Base-by-base conservation (phyloP, 2,113 vertebrate species). In the Sylvilagus bachmani region DNA sequence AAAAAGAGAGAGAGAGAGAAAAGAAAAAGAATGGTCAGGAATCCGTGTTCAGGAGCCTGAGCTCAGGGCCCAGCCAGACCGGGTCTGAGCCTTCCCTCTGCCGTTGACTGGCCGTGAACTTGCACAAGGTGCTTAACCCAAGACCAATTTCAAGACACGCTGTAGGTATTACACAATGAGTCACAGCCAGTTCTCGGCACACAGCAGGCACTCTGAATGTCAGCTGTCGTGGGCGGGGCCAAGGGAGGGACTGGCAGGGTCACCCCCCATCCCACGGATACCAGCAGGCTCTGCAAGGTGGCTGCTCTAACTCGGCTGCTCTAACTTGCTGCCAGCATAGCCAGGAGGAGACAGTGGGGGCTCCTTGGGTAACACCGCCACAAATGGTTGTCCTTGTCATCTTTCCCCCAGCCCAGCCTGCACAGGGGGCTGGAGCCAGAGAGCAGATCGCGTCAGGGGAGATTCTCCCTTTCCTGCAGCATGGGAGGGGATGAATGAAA, bases 81-180 rank as follows among this genome's bases (percentile, higher is more conserved):
- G 5, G 13, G 49, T 17, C 22, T 49, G 75, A 71, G 33, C 22
- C 55, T 7, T 25, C 21, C 38, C 51, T 25, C 36, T 19, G 24
- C 75, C 29, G 1, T 14, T 4, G 7, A 90, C 77, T 29, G 9
- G 36, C 44, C 29, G 0, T 38, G 70, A 31, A 24, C 31, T 5
- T 3, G 33, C n/a, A n/a, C 31, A 31, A 33, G 27, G 4, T 53
- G 67, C 38, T 58, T 2, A 21, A 24, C 3, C 53, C 19, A 5
- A 74, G 58, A 44, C 31, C 8, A 4, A 22, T 14, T 61, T 82
- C 73, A n/a, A 38, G 71, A 13, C 3, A 14, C 2, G 31, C 2
- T 3, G 13, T 2, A 4, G 4, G 1, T 6, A 27, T 25, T 4
- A 12, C 5, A 69, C 10, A 1, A 16, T 1, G 11, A 17, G 1